Evolutionary conservation across 2,797 vertebrate genomes (phyloP).

Genomic region (Ceyx erithaca): DNA sequence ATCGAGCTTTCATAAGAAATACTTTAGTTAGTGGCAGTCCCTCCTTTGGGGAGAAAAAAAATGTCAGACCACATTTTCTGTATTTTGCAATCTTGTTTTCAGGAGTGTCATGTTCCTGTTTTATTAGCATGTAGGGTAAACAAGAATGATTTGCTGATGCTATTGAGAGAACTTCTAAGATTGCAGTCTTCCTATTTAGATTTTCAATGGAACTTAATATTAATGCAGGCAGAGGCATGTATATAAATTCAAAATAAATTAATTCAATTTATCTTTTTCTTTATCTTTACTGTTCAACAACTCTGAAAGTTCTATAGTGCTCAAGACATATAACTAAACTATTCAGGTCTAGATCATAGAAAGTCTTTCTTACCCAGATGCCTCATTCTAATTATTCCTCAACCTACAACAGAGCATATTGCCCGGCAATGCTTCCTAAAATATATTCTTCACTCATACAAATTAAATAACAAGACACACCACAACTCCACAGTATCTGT

Average conservation of each 20-base stretch:
- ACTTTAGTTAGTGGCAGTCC: constrained; percentile 81
- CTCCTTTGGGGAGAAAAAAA: constrained; percentile 84
- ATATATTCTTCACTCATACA: background rate
- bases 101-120: constrained; percentile 77
- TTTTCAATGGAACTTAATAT: constrained; percentile 72
- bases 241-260: constrained; percentile 74
- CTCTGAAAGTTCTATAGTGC: constrained; percentile 50
- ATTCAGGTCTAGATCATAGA: constrained; percentile 44
- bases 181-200: constrained; percentile 62
- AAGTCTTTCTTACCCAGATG: background rate
- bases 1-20: constrained; percentile 87
- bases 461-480: constrained; percentile 29
- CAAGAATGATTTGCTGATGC: constrained; percentile 76
- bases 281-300: constrained; percentile 36
- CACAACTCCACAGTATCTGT: constrained; percentile 32
- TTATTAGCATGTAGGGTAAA: constrained; percentile 82
- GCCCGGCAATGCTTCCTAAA: constrained; percentile 17
- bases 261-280: constrained; percentile 65
- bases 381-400: constrained; percentile 36
- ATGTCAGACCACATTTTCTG: constrained; percentile 88
- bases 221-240: constrained; percentile 63
- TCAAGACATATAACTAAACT: background rate
- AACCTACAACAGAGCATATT: background rate
- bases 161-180: constrained; percentile 73
- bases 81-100: constrained; percentile 79